A percentile compares a stretch with the other conserved stretches of the same genome.
phyloP scores from a whole-genome alignment of 2,888 invertebrate genomes.

The Antheraea assamensis region DNA sequence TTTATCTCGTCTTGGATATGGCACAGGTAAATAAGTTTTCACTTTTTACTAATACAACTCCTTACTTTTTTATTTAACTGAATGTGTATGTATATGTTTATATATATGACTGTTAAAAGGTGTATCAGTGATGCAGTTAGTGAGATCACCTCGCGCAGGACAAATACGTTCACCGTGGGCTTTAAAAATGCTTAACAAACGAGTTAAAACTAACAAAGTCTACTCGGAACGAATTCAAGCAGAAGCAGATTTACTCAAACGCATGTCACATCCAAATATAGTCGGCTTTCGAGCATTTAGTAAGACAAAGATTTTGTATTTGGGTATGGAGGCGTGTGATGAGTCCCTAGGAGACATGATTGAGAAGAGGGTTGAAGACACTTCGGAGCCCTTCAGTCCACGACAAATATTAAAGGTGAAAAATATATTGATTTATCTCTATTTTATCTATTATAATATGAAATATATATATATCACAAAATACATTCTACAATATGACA shows the following conservation, averaged over 20 bases:
- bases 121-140: constrained; percentile 88
- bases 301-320: constrained; percentile 81
- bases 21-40: constrained; percentile 82
- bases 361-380: constrained; percentile 84
- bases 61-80: not conserved
- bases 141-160: constrained; percentile 87
- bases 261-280: constrained; percentile 90
- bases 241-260: constrained; percentile 87
- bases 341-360: constrained; percentile 88
- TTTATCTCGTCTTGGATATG: constrained; percentile 88
- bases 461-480: no score
- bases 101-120: constrained; percentile 69
- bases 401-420: constrained; percentile 83
- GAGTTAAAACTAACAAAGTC: constrained; percentile 67
- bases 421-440: not conserved
- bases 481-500: no score
- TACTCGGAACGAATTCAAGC: constrained; percentile 82
- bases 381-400: constrained; percentile 82
- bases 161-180: constrained; percentile 92
- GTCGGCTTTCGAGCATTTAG: constrained; percentile 87
- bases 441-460: no score
- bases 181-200: constrained; percentile 86
- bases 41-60: not conserved
- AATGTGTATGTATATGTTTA: not conserved
- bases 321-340: constrained; percentile 91